Percentiles rank a stretch among this genome's conserved stretches.
phyloP scores from a whole-genome alignment of 2,113 vertebrate genomes.

The Petaurus breviceps region DNA sequence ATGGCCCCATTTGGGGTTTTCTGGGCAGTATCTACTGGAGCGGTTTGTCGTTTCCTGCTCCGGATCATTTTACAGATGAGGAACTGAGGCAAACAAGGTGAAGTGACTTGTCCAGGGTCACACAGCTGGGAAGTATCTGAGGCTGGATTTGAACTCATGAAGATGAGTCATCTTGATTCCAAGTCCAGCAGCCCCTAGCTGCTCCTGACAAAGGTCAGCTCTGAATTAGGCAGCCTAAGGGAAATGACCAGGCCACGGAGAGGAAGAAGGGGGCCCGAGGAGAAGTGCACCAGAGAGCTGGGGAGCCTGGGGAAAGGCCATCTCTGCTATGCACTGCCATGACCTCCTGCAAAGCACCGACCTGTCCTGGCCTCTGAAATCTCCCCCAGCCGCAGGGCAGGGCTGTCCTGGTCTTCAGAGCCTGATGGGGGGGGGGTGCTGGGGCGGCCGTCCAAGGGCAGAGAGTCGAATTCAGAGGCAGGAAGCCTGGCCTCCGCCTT shows the following conservation, averaged over 20 bases:
- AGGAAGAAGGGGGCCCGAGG: too few relatives aligned
- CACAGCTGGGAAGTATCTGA: background rate
- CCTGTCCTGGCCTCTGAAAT: background rate
- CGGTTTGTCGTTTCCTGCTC: background rate
- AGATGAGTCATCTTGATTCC: background rate
- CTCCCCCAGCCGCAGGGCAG: too few relatives aligned
- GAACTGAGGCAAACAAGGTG: background rate
- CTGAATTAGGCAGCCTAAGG: background rate
- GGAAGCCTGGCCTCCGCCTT: too few relatives aligned
- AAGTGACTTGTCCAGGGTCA: background rate
- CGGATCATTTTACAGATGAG: background rate
- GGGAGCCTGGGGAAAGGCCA: background rate
- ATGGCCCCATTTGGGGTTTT: background rate
- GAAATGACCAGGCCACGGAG: background rate
- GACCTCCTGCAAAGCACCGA: too few relatives aligned
- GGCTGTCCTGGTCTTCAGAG: too few relatives aligned
- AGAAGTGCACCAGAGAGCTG: too few relatives aligned
- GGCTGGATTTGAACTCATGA: background rate
- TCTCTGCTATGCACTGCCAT: too few relatives aligned
- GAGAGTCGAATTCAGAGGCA: too few relatives aligned
- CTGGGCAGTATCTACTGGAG: background rate
- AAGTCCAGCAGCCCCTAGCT: too few relatives aligned
- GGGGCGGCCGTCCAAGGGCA: too few relatives aligned
- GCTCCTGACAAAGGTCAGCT: background rate
- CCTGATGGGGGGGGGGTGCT: too few relatives aligned